Evolutionary conservation across 1,140 invertebrate genomes (phyloP), one percentile per base, ranked within the genome.

Genomic region (Leptopilina boulardi): DNA sequence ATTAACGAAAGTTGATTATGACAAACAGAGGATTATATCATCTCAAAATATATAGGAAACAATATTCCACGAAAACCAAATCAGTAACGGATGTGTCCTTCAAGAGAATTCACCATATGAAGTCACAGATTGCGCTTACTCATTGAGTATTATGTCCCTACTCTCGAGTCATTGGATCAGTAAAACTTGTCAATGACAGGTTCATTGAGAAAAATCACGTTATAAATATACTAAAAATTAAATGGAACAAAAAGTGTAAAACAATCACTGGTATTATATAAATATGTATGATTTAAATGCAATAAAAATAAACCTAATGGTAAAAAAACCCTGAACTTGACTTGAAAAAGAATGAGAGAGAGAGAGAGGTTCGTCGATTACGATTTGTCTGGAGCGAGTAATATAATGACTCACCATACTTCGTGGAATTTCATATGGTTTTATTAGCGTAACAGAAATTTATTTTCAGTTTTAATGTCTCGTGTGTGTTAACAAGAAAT

Each of bases 271-370:
- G n/a, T n/a, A n/a, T n/a, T n/a, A n/a, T n/a, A n/a, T n/a, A n/a
- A n/a, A n/a, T n/a, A n/a, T n/a, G n/a, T n/a, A n/a, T n/a, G n/a
- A n/a, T n/a, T n/a, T n/a, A n/a, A n/a, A 26, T 26, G 10, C 21
- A 15, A 26, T 30, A 13, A 66, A n/a, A n/a, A 13, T n/a, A 66
- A 66, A 66, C n/a, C n/a, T n/a, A n/a, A n/a, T n/a, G n/a, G n/a
- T n/a, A 26, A n/a, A 34, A n/a, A 54, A 54, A 30, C 59, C 59
- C 59, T 66, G 59, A 66, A 66, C 59, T 66, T 66, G 59, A 66
- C 59, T n/a, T 66, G 11, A 26, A 66, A 59, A 30, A 15, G 21
- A 66, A 23, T 11, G 11, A 8, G 23, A 26, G 21, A 66, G 59
- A 11, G 11, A 8, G 23, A 26, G 56, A 23, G 59, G 59, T 11